These are phyloP conservation scores for Phylloscopus whistleri DNA, from an alignment of 2,113 vertebrate genomes.

Conservation along the genomic window DNA sequence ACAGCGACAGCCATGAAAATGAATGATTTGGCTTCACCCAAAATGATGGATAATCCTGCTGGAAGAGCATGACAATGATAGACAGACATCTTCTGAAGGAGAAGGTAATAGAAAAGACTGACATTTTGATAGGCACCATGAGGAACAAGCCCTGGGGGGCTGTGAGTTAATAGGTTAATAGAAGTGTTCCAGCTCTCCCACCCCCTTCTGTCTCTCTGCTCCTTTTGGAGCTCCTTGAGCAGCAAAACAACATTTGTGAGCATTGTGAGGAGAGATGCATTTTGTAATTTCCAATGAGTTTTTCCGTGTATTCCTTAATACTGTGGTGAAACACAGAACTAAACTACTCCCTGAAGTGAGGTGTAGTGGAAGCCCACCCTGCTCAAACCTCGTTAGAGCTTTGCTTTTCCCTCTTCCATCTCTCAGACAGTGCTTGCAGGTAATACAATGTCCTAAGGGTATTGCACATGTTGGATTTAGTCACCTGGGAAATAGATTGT, in stretches of 20 bases:
- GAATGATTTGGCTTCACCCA: conserved; percentile 43
- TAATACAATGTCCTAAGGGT: not conserved
- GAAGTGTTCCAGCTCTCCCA: not conserved
- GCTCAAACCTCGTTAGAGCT: not conserved
- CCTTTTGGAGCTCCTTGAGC: not conserved
- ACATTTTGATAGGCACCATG: conserved; percentile 54
- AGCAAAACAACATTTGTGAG: not conserved
- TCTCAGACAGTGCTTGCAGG: not conserved
- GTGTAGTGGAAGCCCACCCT: not conserved
- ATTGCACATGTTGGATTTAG: not conserved
- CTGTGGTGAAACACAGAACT: not conserved
- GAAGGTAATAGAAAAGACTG: conserved; percentile 49
- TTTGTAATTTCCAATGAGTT: not conserved
- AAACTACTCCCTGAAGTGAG: not conserved
- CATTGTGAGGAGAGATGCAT: not conserved
- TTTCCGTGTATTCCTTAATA: not conserved
- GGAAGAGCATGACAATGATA: conserved; percentile 48
- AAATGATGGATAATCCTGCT: conserved; percentile 56
- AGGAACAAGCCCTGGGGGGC: conserved; percentile 41
- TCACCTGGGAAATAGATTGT: not conserved
- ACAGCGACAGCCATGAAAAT: conserved; percentile 36
- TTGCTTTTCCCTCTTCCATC: not conserved
- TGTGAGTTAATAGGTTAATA: conserved; percentile 32
- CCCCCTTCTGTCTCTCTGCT: not conserved
- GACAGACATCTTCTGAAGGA: conserved; percentile 48